Evolutionary conservation across 1,140 invertebrate species (phyloP).

Genomic region (Aleiodes sp.): DNA sequence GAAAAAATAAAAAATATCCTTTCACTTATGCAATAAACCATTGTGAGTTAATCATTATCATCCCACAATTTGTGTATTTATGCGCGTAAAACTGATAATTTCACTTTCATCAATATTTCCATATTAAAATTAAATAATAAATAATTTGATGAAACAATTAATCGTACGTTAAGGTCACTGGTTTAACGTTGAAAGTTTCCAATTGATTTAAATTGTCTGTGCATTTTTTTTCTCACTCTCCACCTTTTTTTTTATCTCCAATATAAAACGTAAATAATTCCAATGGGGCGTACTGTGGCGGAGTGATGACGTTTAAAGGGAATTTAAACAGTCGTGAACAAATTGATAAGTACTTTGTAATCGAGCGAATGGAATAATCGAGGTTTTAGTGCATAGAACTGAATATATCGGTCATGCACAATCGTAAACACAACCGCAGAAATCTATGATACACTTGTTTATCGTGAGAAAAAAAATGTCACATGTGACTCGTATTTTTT

Average conservation of each 20-base stretch:
- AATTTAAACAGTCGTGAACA: neutral
- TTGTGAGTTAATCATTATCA: neutral
- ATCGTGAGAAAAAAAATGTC: neutral
- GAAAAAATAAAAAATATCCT: neutral
- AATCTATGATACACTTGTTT: neutral
- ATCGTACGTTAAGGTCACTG: neutral
- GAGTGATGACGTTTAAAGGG: neutral
- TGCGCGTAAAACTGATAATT: neutral
- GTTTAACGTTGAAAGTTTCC: neutral
- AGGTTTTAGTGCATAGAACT: too few relatives aligned
- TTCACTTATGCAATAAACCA: constrained; percentile 16
- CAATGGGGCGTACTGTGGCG: too few relatives aligned
- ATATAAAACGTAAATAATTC: neutral
- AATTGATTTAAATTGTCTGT: constrained; percentile 12
- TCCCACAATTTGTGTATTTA: too few relatives aligned
- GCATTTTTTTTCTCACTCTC: neutral
- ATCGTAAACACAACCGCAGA: neutral
- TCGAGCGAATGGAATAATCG: neutral
- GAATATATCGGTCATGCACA: neutral
- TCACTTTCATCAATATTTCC: neutral
- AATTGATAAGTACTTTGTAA: neutral
- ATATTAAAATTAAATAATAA: neutral
- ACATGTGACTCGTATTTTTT: neutral
- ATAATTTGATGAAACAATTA: neutral
- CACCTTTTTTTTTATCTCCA: neutral